Percentiles rank a stretch among this genome's conserved stretches.
Evolutionary conservation across 2,797 vertebrate genomes (phyloP).

Genomic region (Lerista edwardsae): DNA sequence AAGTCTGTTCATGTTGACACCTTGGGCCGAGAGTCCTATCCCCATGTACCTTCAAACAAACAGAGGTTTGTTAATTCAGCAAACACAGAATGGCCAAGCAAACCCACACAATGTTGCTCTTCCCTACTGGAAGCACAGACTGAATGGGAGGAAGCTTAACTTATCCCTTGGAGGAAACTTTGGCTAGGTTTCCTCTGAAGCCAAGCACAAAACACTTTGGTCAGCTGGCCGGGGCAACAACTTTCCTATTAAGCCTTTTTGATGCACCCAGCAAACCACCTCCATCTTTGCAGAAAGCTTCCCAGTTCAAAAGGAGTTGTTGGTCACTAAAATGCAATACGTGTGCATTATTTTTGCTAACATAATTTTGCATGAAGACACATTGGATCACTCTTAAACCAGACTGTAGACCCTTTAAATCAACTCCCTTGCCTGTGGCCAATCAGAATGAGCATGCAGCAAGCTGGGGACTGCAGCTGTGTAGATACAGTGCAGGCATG

Average conservation of each 20-base stretch:
- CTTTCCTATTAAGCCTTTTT: neutral
- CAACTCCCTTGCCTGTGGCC: neutral
- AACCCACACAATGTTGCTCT: neutral
- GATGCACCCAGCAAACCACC: neutral
- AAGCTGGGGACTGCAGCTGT: neutral
- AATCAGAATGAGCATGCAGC: neutral
- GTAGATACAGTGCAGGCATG: neutral
- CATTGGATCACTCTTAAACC: neutral
- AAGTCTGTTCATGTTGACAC: conserved; percentile 99
- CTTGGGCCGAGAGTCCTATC: conserved; percentile 96
- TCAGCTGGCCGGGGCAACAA: neutral
- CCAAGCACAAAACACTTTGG: neutral
- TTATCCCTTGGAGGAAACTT: neutral
- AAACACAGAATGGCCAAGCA: conserved; percentile 23
- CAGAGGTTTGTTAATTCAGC: conserved; percentile 59
- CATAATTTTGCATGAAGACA: neutral
- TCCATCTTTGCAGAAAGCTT: neutral
- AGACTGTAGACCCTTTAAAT: neutral
- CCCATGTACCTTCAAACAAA: conserved; percentile 94
- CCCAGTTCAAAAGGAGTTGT: neutral
- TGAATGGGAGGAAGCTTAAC: neutral
- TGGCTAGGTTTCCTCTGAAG: neutral
- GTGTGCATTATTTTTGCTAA: neutral
- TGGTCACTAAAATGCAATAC: neutral
- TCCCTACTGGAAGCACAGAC: neutral